Base-by-base conservation (phyloP, 2,888 invertebrate genomes). In the Escarpia spicata region DNA sequence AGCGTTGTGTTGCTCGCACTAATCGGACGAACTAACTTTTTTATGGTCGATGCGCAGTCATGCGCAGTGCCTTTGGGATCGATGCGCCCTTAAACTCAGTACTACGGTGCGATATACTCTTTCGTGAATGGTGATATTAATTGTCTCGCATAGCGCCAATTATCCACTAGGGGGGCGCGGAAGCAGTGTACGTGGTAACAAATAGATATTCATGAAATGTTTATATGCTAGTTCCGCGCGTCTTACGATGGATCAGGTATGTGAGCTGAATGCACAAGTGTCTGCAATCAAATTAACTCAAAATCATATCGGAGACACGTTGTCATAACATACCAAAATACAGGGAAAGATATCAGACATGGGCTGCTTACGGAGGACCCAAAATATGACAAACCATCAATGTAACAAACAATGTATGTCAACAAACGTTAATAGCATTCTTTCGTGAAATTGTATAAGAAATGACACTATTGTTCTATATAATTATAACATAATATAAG, bases 1-100 rank as follows among this genome's bases (percentile, higher is more conserved):
- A 75, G 75, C 75, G 75, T 26, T 75, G 75, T 3, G 19, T 26
- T 26, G n/a, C 15, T 75, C 75, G 19, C 75, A 75, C 75, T 75
- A 75, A 75, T 75, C 75, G 75, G 75, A 75, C 75, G 26, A 75
- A 75, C 75, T 75, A 75, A 75, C 19, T 75, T 75, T 75, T 75
- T 75, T 75, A 75, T 26, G 75, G 75, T 75, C 75, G 75, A 75
- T 75, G 19, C n/a, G 75, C 75, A 75, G 75, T 75, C 75, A 75
- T 75, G 75, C 75, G 19, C 75, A 75, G 26, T 75, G 26, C 75
- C 75, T 26, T 75, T 75, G 75, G 75, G 75, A 75, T 75, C 26
- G 19, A 15, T 6, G 75, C 6, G 75, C 75, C 75, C 19, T 75
- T 26, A 26, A 75, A 19, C 26, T n/a, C 75, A 75, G 75, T 15